Evolutionary conservation across 2,797 vertebrate species (phyloP).

Genomic region (Numenius phaeopus): DNA sequence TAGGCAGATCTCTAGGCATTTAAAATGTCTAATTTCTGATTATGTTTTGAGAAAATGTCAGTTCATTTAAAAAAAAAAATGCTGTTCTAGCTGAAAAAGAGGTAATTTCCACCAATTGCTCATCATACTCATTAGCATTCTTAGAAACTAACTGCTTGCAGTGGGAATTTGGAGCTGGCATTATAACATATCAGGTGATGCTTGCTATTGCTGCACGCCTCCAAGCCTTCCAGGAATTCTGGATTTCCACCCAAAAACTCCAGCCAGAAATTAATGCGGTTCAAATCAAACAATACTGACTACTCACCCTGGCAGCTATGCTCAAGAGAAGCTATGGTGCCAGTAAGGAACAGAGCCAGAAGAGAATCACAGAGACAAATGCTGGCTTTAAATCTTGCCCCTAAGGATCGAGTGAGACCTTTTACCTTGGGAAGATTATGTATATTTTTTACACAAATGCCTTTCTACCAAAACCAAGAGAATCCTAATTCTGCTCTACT

Average conservation of each 20-base stretch:
- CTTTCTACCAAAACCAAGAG: background rate
- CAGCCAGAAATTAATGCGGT: constrained; percentile 11
- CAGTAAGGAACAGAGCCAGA: constrained; percentile 25
- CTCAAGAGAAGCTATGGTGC: background rate
- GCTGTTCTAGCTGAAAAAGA: background rate
- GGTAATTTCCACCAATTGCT: background rate
- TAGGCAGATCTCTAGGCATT: constrained; percentile 1
- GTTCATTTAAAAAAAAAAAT: background rate
- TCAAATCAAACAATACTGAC: constrained; percentile 40
- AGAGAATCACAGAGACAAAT: background rate
- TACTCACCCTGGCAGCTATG: background rate
- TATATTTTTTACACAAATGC: constrained; percentile 16
- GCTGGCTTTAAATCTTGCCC: constrained; percentile 31
- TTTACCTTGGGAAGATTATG: constrained; percentile 34
- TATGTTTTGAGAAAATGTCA: background rate
- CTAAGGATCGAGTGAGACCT: background rate
- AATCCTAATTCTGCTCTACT: background rate
- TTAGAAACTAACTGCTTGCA: background rate
- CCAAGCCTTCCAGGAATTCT: constrained; percentile 59
- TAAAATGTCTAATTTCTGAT: constrained; percentile 17
- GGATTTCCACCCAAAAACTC: constrained; percentile 30
- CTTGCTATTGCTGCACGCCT: background rate
- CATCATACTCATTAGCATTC: background rate
- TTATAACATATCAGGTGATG: constrained; percentile 19
- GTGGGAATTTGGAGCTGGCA: constrained; percentile 9